Evolutionary conservation across 2,113 vertebrate genomes (phyloP).

Genomic region (Zosterops japonicus): DNA sequence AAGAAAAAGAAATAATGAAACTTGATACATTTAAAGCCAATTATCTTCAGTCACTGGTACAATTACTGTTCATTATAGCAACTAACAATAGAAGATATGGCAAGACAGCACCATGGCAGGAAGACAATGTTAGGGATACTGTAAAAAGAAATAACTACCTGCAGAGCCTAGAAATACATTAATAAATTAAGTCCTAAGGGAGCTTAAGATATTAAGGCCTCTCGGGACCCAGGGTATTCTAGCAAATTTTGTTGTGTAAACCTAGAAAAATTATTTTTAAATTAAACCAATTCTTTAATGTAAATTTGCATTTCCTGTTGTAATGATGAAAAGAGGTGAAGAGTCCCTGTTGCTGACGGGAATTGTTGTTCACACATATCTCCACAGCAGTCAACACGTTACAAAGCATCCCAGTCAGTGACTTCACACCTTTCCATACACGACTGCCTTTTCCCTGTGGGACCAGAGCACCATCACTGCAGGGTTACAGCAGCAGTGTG

Average conservation of each 20-base stretch:
- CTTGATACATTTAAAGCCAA: background rate
- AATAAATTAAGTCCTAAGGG: background rate
- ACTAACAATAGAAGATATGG: background rate
- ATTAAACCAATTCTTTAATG: background rate
- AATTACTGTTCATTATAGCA: background rate
- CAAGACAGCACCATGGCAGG: background rate
- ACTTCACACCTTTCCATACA: background rate
- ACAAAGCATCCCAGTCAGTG: background rate
- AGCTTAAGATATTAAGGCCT: background rate
- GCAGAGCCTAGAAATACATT: background rate
- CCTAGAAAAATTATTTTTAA: background rate
- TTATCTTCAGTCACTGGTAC: background rate
- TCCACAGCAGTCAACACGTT: accelerated
- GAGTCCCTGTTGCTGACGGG: background rate
- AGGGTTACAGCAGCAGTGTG: background rate
- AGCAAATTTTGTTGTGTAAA: background rate
- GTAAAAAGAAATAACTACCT: slow-evolving; percentile 14
- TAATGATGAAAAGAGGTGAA: background rate
- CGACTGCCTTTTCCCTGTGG: background rate
- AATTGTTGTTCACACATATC: background rate
- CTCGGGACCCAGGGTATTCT: background rate
- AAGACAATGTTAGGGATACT: background rate
- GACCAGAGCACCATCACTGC: background rate
- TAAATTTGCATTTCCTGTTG: background rate
- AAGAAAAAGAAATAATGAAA: background rate